Evolutionary conservation across 2,797 vertebrate genomes (phyloP), one percentile per base, ranked within the genome.

Genomic region (Sebastes glaucus): DNA sequence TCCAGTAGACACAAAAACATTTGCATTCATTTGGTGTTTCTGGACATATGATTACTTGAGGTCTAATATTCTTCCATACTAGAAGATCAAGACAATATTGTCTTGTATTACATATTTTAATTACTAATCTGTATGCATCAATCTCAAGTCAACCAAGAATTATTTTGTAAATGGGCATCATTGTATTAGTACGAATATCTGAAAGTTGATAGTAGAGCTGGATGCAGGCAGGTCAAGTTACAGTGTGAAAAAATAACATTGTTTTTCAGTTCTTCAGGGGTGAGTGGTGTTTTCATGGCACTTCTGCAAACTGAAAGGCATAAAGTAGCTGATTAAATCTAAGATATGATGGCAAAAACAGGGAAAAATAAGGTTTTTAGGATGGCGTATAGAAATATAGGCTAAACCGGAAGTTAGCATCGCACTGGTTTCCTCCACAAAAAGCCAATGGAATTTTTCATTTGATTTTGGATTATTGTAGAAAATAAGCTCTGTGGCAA

Each of bases 1-100:
- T 68, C 16, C 63, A 59, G 9, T 23, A 68, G 49, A 68, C 68
- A 60, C 38, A 66, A 25, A 60, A 27, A 67, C 66, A 55, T 71
- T 76, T 61, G n/a, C 35, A 42, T 71, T 65, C 9, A 79, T 56
- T 65, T 61, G 14, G 16, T 74, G 59, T 77, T 77, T 76, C 52
- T 32, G 52, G 46, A 52, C 20, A 53, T 52, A 5, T 63, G 22
- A 61, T 60, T 46, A 82, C 32, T 71, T 22, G 0, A 38, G 3
- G 56, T 80, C 27, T 49, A 23, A 69, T 20, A 57, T 49, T 62
- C 22, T 30, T 42, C 57, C 7, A 27, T 33, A 27, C 7, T 27
- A 6, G 16, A 33, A 30, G 32, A 30, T 18, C 30, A 30, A 56
- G 33, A 30, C 23, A 20, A 27, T 25, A 20, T 49, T 28, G 13